Percentiles rank a stretch among this genome's conserved stretches.
phyloP scores from a whole-genome alignment of 2,888 invertebrate species.

The Beris chalybata region DNA sequence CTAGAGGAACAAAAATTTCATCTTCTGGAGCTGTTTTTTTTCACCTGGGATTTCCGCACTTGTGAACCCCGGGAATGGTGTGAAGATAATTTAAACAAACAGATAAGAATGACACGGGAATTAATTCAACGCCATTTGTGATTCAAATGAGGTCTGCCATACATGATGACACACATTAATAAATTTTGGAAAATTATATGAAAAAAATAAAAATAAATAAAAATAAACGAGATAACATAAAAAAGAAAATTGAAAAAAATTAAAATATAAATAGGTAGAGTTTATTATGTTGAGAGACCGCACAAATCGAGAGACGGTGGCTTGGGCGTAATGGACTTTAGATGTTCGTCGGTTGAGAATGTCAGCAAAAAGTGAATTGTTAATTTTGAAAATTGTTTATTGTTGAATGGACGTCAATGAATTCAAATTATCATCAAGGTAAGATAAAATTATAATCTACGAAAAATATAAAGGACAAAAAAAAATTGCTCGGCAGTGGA shows the following conservation, averaged over 20 bases:
- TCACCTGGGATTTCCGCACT: conserved; percentile 27
- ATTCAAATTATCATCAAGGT: too few species aligned
- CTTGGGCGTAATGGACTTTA: conserved; percentile 32
- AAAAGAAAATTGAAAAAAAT: conserved; percentile 12
- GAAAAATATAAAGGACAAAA: too few species aligned
- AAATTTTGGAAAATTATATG: conserved; percentile 35
- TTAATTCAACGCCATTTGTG: conserved; percentile 40
- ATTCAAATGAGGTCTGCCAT: conserved; percentile 40
- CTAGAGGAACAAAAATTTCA: conserved; percentile 10
- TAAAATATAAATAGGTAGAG: conserved; percentile 28
- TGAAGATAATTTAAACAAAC: conserved; percentile 39
- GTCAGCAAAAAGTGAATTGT: conserved; percentile 24
- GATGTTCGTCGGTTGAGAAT: conserved; percentile 17
- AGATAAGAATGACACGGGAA: conserved; percentile 37
- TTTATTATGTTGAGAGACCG: conserved; percentile 24
- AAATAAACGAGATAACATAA: conserved; percentile 1
- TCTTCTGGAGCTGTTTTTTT: conserved; percentile 7
- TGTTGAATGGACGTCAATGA: too few species aligned
- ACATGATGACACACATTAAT: conserved; percentile 37
- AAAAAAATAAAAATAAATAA: conserved; percentile 29
- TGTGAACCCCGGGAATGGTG: conserved; percentile 22
- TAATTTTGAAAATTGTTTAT: conserved; percentile 9
- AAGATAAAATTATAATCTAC: too few species aligned
- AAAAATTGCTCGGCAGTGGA: too few species aligned
- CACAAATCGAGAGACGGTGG: conserved; percentile 25